Evolutionary conservation across 2,888 invertebrate species (phyloP), one percentile per base, ranked within the genome.

Genomic region (Ichneumoninae sp.): DNA sequence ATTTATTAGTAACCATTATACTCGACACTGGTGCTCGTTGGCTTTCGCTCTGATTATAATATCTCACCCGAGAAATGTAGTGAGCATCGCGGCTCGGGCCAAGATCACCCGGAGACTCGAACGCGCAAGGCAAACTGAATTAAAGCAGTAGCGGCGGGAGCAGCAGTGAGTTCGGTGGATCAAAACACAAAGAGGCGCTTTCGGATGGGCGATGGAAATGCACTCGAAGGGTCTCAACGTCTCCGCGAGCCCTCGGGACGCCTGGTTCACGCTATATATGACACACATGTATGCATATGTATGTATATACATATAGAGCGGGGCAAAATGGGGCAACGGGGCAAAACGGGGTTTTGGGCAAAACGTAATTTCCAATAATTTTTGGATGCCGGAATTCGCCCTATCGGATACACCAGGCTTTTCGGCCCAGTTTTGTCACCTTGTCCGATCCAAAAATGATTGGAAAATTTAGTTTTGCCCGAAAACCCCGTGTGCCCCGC

Each of bases 121-220:
- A 87, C 75, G 52, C 44, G 85, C 83, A 85, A 81, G 76, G 87
- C 87, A 87, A 89, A 89, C 86, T 89, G 86, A 87, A 88, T 89
- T 89, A 89, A 88, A 86, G 86, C 85, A 26, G 62, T 22, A 44
- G 78, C 68, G 62, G 62, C 68, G 57, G 47, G 19, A 47, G 74
- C 69, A 65, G 33, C 62, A 70, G 13, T 36, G 44, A 72, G 54
- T 81, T 84, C 60, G 71, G 80, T 83, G 87, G 85, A 89, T 86
- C 84, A 77, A 79, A 81, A 40, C 26, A 33, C 44, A 54, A 75
- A 83, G 83, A 75, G 71, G 72, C 84, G 79, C 80, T 85, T 82
- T 82, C 86, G 82, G 82, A 86, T 86, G 86, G 86, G 85, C 81
- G 84, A 87, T 87, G 84, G 86, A 72, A 84, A 86, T 86, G 66